Base-by-base conservation (phyloP, 2,113 vertebrate species). In the Tilapia sparmanii region DNA sequence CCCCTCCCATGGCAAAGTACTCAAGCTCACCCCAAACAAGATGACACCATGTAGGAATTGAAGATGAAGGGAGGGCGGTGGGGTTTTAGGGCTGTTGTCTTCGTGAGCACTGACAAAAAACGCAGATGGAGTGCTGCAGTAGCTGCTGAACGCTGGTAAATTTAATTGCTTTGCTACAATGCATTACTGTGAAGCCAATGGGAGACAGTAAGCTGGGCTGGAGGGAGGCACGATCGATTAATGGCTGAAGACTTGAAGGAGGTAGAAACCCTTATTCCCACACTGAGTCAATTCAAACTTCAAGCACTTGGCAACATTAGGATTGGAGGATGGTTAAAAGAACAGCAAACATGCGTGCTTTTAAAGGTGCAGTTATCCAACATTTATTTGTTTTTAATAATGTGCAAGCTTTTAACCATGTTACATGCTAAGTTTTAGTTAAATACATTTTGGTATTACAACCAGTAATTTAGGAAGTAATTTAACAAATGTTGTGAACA, bases 111-210 rank as follows among this genome's bases (percentile, higher is more conserved):
- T 1, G 81, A 54, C 2, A 4, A 35, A 31, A 22, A 35, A 76
- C 1, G 7, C 61, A 90, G 87, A 89, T n/a, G 42, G 26, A 82
- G 78, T 10, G 54, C 89, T 88, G 83, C 38, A 63, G 80, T 63
- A 71, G 91, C 90, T 88, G 84, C 92, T 92, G 90, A 94, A 92
- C 59, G 91, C 83, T 89, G 78, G 90, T 86, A 87, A 92, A 94
- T 91, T 31, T 84, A 93, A 93, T 93, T 93, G 89, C 87, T 90
- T 84, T 47, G 26, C 85, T 90, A 61, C 85, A 19, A 80, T 81
- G 87, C 91, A 93, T 90, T 91, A 90, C 63, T 50, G 66, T 9
- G 73, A 87, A 47, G 66, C 86, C 90, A 84, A 59, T 2, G 42
- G 88, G 89, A 91, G 90, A 84, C 82, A 55, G 86, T 8, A 11